A percentile compares a stretch with the other conserved stretches of the same genome.
These are phyloP conservation scores for Xiphophorus birchmanni DNA, from an alignment of 2,797 vertebrate genomes.

Conservation along the genomic window DNA sequence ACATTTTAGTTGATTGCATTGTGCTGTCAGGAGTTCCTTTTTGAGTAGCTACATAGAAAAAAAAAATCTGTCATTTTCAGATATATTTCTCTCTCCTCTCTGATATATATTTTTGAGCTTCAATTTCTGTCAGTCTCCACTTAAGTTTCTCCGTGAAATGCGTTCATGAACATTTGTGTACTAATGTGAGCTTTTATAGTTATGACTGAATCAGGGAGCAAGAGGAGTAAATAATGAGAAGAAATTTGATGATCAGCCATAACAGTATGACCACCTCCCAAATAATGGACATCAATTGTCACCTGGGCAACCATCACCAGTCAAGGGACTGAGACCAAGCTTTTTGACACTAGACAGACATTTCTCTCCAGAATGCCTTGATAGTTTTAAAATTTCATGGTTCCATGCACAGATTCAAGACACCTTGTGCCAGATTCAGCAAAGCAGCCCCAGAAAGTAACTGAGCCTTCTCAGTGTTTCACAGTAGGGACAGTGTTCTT, in stretches of 20 bases:
- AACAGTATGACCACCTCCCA: background rate
- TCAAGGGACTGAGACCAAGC: background rate
- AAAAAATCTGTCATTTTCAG: slow-evolving; percentile 38
- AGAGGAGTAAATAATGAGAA: slow-evolving; percentile 70
- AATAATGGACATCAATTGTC: background rate
- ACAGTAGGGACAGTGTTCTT: too few relatives aligned
- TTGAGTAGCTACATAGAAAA: slow-evolving; percentile 39
- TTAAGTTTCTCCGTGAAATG: background rate
- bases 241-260: slow-evolving; percentile 39
- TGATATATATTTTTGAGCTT: slow-evolving; percentile 11
- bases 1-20: slow-evolving; percentile 78
- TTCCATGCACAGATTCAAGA: too few relatives aligned
- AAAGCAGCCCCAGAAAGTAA: too few relatives aligned
- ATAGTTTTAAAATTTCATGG: too few relatives aligned
- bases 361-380: too few relatives aligned
- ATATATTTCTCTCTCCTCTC: slow-evolving; percentile 1
- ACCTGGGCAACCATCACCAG: background rate
- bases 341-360: background rate
- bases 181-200: slow-evolving; percentile 9
- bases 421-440: too few relatives aligned
- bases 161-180: slow-evolving; percentile 10
- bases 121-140: background rate
- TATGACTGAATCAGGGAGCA: slow-evolving; percentile 51
- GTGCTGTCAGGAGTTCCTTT: slow-evolving; percentile 52
- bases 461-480: too few relatives aligned